A percentile compares a stretch with the other conserved stretches of the same genome.
Evolutionary conservation across 2,888 invertebrate species (phyloP).

Genomic region (Athrips mouffetella): DNA sequence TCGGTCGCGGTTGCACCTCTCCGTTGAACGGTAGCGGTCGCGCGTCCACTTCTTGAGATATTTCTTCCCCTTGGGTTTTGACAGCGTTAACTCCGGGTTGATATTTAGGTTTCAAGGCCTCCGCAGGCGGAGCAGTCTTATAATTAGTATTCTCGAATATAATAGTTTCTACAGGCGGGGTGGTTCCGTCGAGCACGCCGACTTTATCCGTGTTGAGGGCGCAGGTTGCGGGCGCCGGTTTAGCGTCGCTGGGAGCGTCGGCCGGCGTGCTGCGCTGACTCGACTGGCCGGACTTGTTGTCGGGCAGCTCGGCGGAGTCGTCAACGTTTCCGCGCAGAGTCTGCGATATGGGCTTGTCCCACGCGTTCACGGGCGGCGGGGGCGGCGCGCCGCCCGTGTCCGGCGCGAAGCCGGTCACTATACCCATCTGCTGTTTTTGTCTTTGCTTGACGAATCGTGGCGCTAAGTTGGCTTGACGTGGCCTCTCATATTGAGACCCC

Average conservation of each 20-base stretch:
- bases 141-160: slow-evolving; percentile 96
- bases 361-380: slow-evolving; percentile 87
- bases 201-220: slow-evolving; percentile 65
- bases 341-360: slow-evolving; percentile 90
- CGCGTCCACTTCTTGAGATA: slow-evolving; percentile 72
- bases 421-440: slow-evolving; percentile 73
- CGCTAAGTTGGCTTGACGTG: slow-evolving; percentile 82
- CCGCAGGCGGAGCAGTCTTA: slow-evolving; percentile 85
- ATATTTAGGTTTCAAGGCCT: slow-evolving; percentile 82
- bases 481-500: slow-evolving; percentile 62
- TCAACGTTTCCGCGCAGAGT: slow-evolving; percentile 79
- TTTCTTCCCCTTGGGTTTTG: slow-evolving; percentile 71
- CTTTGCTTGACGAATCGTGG: slow-evolving; percentile 88
- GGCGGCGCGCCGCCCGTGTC: slow-evolving; percentile 80
- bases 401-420: slow-evolving; percentile 62
- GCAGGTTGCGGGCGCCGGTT: slow-evolving; percentile 43
- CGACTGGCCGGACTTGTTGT: slow-evolving; percentile 60
- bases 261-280: slow-evolving; percentile 70
- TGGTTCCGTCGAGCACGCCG: slow-evolving; percentile 84
- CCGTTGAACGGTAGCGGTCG: slow-evolving; percentile 60
- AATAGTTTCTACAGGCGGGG: slow-evolving; percentile 90
- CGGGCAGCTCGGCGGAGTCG: slow-evolving; percentile 47
- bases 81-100: slow-evolving; percentile 58
- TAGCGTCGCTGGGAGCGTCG: slow-evolving; percentile 52
- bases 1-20: slow-evolving; percentile 61